Evolutionary conservation across 2,113 vertebrate species (phyloP).

Genomic region (Bos taurus): ARS-UCD2.0 NC_037356.1:15793001-15793500

Average conservation of each 20-base stretch:
- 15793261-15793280: background rate
- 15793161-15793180: background rate
- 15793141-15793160: fast-evolving
- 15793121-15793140: background rate
- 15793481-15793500: background rate
- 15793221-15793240: background rate
- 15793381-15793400: background rate
- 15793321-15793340: background rate
- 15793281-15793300: background rate
- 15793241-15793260: background rate
- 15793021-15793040: background rate
- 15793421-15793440: background rate
- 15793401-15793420: background rate
- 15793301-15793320: background rate
- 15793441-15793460: background rate
- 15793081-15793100: background rate
- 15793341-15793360: background rate
- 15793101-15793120: background rate
- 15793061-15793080: background rate
- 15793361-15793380: background rate
- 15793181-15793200: background rate
- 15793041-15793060: background rate
- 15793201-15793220: background rate
- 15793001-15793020: background rate
- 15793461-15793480: background rate